phyloP scores from a whole-genome alignment of 2,113 vertebrate species.

The Podarcis raffonei region DNA sequence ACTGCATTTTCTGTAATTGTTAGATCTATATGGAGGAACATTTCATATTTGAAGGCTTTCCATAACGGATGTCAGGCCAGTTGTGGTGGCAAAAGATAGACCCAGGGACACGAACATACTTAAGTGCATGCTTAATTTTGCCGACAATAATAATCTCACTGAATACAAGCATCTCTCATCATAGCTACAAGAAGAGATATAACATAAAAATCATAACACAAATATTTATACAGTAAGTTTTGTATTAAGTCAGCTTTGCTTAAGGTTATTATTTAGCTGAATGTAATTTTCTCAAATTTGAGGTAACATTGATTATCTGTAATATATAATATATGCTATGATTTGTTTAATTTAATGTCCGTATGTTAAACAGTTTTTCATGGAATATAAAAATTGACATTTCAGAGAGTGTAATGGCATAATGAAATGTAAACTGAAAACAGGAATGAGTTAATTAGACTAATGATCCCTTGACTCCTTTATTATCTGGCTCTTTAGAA shows the following conservation, averaged over 20 bases:
- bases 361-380: constrained; percentile 68
- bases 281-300: constrained; percentile 33
- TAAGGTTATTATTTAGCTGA: neutral
- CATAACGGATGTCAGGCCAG: neutral
- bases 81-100: neutral
- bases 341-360: constrained; percentile 51
- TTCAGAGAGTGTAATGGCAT: constrained; percentile 72
- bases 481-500: constrained; percentile 75
- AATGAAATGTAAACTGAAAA: constrained; percentile 76
- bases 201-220: neutral
- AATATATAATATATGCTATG: constrained; percentile 34
- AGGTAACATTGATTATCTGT: constrained; percentile 53
- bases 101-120: constrained; percentile 1
- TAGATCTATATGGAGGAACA: neutral
- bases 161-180: constrained; percentile 5
- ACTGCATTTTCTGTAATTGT: neutral
- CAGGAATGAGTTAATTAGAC: constrained; percentile 76
- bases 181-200: neutral
- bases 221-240: constrained; percentile 31
- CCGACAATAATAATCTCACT: neutral
- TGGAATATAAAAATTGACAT: constrained; percentile 72
- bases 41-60: neutral
- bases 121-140: neutral
- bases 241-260: constrained; percentile 19
- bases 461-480: constrained; percentile 76